Evolutionary conservation across 2,797 vertebrate genomes (phyloP).

Genomic region (Onychomys torridus): DNA sequence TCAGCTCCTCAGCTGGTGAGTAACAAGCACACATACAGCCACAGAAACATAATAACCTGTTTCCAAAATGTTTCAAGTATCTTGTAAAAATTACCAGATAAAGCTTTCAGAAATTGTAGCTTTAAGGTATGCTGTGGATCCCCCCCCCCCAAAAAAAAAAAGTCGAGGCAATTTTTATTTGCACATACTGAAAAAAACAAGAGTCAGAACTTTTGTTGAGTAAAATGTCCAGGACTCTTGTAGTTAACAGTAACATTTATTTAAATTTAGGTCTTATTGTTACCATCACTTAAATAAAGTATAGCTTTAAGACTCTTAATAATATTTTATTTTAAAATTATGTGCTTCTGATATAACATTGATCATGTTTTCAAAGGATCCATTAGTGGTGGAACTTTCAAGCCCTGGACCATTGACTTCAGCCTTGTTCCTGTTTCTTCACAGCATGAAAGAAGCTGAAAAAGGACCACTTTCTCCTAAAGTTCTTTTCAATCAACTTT

Average conservation of each 20-base stretch:
- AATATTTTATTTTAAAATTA: constrained; percentile 37
- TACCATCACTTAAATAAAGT: constrained; percentile 40
- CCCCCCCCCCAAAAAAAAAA: background rate
- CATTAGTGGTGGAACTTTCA: constrained; percentile 92
- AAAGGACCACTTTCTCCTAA: constrained; percentile 96
- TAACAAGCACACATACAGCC: constrained; percentile 33
- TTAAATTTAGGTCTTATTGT: constrained; percentile 8
- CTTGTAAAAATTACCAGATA: constrained; percentile 53
- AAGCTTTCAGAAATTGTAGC: constrained; percentile 6
- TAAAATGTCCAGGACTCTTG: background rate
- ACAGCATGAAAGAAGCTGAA: constrained; percentile 96
- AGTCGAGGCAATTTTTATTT: background rate
- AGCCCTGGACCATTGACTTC: constrained; percentile 96
- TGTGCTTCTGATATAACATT: constrained; percentile 72
- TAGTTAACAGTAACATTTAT: constrained; percentile 48
- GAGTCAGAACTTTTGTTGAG: constrained; percentile 18
- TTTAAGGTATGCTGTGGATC: background rate
- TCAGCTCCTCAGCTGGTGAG: constrained; percentile 92
- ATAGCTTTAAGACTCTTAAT: constrained; percentile 49
- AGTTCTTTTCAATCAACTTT: constrained; percentile 97
- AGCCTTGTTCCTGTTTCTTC: constrained; percentile 97
- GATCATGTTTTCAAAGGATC: constrained; percentile 89
- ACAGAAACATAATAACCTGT: background rate
- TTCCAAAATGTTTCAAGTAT: background rate
- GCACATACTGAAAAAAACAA: background rate